Evolutionary conservation across 1,140 invertebrate genomes (phyloP).

Genomic region (Drosophila kurseongensis): DNA sequence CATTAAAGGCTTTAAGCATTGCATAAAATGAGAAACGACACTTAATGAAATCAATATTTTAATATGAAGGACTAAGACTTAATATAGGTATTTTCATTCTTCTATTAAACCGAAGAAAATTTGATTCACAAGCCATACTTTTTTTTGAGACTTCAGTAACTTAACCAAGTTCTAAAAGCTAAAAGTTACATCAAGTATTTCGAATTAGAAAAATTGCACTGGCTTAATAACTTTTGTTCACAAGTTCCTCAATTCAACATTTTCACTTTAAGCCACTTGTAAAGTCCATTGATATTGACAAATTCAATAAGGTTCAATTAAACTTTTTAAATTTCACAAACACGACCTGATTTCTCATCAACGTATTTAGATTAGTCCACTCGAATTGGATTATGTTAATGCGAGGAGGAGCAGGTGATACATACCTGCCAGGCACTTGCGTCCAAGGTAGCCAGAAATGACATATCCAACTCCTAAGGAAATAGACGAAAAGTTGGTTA

Average conservation of each 20-base stretch:
- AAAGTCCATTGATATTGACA: background rate
- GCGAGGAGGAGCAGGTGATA: constrained; percentile 15
- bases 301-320: background rate
- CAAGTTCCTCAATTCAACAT: background rate
- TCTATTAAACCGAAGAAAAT: too few species aligned
- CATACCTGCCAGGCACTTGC: constrained; percentile 85
- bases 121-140: too few species aligned
- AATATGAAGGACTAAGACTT: too few species aligned
- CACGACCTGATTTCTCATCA: constrained; percentile 8
- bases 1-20: background rate
- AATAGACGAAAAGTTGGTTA: constrained; percentile 68
- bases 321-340: constrained; percentile 13
- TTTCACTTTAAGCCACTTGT: background rate
- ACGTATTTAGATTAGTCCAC: background rate
- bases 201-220: too few species aligned
- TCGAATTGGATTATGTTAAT: constrained; percentile 30
- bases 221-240: too few species aligned
- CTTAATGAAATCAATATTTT: background rate
- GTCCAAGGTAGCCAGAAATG: constrained; percentile 85
- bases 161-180: too few species aligned
- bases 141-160: too few species aligned
- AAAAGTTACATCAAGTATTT: too few species aligned
- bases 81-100: too few species aligned
- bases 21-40: background rate
- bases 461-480: constrained; percentile 85